Percentiles rank a stretch among this genome's conserved stretches.
These are phyloP conservation scores for Ptilodon capucinus DNA, from an alignment of 2,888 invertebrate species.

Conservation along the genomic window DNA sequence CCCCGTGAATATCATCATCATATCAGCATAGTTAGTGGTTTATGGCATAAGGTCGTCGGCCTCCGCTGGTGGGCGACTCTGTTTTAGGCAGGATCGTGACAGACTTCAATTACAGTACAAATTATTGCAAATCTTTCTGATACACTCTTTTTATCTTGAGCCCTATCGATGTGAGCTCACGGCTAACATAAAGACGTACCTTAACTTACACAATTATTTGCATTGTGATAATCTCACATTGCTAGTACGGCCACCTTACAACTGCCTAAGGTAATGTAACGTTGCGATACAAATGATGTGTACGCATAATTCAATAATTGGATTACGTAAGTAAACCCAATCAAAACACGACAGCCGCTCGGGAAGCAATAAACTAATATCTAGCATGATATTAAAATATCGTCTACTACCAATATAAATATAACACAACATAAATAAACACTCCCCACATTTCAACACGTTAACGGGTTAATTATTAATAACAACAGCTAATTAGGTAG, in stretches of 20 bases:
- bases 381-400: neutral
- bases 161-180: too few species aligned
- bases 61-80: neutral
- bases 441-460: conserved; percentile 27
- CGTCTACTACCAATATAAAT: neutral
- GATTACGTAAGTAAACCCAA: too few species aligned
- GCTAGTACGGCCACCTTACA: too few species aligned
- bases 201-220: too few species aligned
- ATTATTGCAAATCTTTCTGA: neutral
- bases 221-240: too few species aligned
- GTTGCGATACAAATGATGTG: too few species aligned
- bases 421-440: conserved; percentile 5
- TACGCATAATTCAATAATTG: too few species aligned
- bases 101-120: neutral
- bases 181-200: too few species aligned
- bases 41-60: neutral
- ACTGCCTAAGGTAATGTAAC: too few species aligned
- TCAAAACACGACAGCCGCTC: neutral
- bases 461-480: conserved; percentile 39
- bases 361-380: neutral
- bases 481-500: conserved; percentile 48
- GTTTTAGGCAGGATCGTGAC: neutral
- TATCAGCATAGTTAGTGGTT: neutral
- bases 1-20: too few species aligned
- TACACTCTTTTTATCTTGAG: neutral